Conservation (phyloP, 2,113 vertebrate genomes). For the Megaceryle maxima region DNA sequence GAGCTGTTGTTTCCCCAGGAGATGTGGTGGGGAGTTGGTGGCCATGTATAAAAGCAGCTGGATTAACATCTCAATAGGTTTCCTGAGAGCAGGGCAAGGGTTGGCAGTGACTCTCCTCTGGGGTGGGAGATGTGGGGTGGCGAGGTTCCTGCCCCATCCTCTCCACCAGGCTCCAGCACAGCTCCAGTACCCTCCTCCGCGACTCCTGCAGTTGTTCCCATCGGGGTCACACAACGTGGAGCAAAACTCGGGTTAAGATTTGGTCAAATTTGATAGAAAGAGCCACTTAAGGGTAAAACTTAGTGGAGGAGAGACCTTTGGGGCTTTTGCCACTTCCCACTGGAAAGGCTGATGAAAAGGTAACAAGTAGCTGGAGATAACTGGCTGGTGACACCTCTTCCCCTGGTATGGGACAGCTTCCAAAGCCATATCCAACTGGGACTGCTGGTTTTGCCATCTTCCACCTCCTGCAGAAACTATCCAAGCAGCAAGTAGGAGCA, state of each 20-base stretch:
- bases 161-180: background rate
- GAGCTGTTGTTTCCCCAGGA: background rate
- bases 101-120: background rate
- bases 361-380: background rate
- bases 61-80: background rate
- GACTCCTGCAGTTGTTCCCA: background rate
- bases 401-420: background rate
- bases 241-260: background rate
- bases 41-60: background rate
- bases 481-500: background rate
- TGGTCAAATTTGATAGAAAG: background rate
- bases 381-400: background rate
- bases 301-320: background rate
- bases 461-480: background rate
- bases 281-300: background rate
- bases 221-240: background rate
- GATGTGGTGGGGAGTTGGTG: background rate
- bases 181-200: background rate
- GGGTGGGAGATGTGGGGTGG: rapidly evolving
- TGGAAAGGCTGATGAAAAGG: background rate
- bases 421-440: background rate
- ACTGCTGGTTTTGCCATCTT: background rate
- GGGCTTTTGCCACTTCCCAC: background rate
- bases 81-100: background rate
- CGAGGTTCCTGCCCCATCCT: background rate